A percentile compares a stretch with the other conserved stretches of the same genome.
Conservation (phyloP, 2,113 vertebrate species). For the Esox niger region DNA sequence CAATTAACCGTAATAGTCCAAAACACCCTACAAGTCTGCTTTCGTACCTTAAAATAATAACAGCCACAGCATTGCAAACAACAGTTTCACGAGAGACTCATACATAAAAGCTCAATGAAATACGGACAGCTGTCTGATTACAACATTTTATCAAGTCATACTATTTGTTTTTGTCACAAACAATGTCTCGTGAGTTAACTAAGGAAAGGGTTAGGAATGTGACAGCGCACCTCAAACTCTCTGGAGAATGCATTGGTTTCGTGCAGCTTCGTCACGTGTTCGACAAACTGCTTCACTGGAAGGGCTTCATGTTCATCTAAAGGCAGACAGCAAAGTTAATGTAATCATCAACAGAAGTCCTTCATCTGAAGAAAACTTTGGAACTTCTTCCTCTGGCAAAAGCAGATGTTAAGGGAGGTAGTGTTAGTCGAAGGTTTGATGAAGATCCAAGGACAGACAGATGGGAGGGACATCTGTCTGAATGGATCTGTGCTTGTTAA, state of each 20-base stretch:
- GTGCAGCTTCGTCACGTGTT: conserved; percentile 90
- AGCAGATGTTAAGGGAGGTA: not conserved
- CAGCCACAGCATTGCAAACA: not conserved
- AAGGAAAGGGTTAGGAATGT: not conserved
- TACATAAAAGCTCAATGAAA: conserved; percentile 30
- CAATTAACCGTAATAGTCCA: not conserved
- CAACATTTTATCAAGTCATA: too few species aligned
- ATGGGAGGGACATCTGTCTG: not conserved
- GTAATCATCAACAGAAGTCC: conserved; percentile 24
- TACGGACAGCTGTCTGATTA: conserved; percentile 14
- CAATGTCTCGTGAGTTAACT: conserved; percentile 9
- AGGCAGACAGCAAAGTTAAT: conserved; percentile 32
- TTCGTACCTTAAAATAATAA: not conserved
- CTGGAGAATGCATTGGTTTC: conserved; percentile 82
- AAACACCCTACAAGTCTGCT: not conserved
- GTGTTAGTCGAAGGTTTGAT: not conserved
- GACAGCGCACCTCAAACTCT: conserved; percentile 90
- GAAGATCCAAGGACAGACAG: not conserved
- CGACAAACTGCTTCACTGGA: conserved; percentile 86
- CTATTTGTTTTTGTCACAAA: not conserved
- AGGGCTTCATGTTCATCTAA: conserved; percentile 83
- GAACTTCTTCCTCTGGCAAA: too few species aligned
- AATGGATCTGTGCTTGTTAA: not conserved
- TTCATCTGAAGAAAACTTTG: not conserved
- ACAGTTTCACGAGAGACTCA: not conserved